A percentile compares a stretch with the other conserved stretches of the same genome.
phyloP scores from a whole-genome alignment of 1,140 invertebrate genomes.

The Paralvinella palmiformis region DNA sequence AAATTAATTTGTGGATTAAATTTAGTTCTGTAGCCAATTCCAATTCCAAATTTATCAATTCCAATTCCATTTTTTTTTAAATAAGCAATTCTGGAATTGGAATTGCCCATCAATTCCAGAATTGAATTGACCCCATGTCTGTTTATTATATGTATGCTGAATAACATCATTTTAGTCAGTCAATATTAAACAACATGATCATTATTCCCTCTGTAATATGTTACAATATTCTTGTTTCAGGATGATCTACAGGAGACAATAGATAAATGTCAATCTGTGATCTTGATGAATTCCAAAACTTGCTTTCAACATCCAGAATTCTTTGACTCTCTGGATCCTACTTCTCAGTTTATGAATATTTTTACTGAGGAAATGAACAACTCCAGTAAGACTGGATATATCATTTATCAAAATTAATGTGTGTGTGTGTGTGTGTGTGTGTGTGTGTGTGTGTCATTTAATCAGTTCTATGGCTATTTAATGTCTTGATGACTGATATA shows the following conservation, averaged over 20 bases:
- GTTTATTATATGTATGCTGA: not conserved
- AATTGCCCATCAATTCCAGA: not conserved
- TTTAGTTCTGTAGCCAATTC: no score
- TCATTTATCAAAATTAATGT: not conserved
- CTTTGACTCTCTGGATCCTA: conserved; percentile 31
- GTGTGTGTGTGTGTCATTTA: not conserved
- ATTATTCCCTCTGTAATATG: not conserved
- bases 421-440: not conserved
- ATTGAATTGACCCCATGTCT: not conserved
- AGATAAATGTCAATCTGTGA: conserved; percentile 31
- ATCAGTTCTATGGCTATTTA: not conserved
- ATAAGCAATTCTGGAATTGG: no score
- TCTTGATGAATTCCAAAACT: conserved; percentile 39
- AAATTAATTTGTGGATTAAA: no score
- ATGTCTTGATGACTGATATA: not conserved
- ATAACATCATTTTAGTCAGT: not conserved
- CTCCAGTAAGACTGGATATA: not conserved
- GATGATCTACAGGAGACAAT: not conserved
- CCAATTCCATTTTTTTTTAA: no score
- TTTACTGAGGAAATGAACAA: conserved; percentile 28
- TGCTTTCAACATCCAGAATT: conserved; percentile 40
- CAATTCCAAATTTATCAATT: no score
- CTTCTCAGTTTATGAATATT: conserved; percentile 36
- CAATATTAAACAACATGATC: not conserved
- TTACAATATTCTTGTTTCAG: not conserved